These are phyloP conservation scores for Pangasius larnaudii DNA, from an alignment of 2,797 vertebrate genomes.

Conservation along the genomic window DNA sequence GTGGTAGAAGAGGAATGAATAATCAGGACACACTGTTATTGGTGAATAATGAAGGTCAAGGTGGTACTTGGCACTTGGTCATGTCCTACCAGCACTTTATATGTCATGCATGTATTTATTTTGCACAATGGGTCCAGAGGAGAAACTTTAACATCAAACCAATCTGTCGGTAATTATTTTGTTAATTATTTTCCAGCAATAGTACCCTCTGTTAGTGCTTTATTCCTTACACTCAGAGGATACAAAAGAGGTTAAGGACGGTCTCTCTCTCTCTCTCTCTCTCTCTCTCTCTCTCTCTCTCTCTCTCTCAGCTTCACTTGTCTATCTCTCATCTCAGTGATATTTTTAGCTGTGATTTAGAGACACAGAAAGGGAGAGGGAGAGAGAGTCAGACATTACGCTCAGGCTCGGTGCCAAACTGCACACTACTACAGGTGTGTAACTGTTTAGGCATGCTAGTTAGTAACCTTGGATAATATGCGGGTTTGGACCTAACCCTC, in stretches of 20 bases:
- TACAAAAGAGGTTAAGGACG: not conserved
- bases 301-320: not conserved
- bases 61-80: not conserved
- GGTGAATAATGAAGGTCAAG: not conserved
- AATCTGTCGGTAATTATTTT: not conserved
- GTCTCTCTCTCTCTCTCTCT: too few relatives aligned
- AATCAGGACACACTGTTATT: not conserved
- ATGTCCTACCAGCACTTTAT: not conserved
- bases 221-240: not conserved
- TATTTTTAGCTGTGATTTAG: conserved; percentile 50
- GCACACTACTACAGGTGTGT: not conserved
- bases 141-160: not conserved
- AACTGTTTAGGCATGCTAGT: not conserved
- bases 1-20: not conserved
- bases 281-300: too few relatives aligned
- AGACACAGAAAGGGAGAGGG: not conserved
- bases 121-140: not conserved
- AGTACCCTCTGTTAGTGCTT: not conserved
- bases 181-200: not conserved
- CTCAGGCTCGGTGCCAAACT: not conserved
- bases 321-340: not conserved
- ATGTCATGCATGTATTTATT: not conserved
- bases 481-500: not conserved
- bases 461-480: not conserved
- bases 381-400: not conserved